phyloP scores from a whole-genome alignment of 1,140 invertebrate species.

The Hirudo medicinalis region DNA sequence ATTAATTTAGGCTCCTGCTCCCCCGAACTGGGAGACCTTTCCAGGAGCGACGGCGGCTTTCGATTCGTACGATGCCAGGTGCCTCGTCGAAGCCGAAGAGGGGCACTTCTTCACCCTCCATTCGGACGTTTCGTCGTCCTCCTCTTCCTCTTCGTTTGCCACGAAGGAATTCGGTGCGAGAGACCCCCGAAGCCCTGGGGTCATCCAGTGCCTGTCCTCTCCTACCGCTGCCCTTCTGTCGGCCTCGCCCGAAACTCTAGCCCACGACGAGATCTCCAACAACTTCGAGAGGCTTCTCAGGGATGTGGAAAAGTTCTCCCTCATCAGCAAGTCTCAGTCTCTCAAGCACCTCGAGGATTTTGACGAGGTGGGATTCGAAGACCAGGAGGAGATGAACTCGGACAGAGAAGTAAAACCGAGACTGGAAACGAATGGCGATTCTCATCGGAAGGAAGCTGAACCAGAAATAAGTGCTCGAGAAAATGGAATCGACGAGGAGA shows the following conservation, averaged over 20 bases:
- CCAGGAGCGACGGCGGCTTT: background rate
- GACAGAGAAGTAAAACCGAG: background rate
- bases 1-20: background rate
- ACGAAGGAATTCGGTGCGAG: background rate
- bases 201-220: too few relatives aligned
- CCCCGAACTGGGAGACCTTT: background rate
- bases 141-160: background rate
- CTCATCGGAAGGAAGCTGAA: too few relatives aligned
- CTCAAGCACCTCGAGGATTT: background rate
- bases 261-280: background rate
- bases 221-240: too few relatives aligned
- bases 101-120: background rate
- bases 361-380: background rate
- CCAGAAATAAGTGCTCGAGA: too few relatives aligned
- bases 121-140: background rate
- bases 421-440: too few relatives aligned
- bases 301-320: background rate
- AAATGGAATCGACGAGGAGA: too few relatives aligned
- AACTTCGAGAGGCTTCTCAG: background rate
- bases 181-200: background rate
- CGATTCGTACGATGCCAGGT: background rate
- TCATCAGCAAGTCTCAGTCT: background rate
- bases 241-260: background rate
- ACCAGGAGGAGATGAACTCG: background rate
- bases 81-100: background rate